These are phyloP conservation scores for Paradoxurus hermaphroditus DNA, from an alignment of 2,113 vertebrate genomes.

Conservation along the genomic window DNA sequence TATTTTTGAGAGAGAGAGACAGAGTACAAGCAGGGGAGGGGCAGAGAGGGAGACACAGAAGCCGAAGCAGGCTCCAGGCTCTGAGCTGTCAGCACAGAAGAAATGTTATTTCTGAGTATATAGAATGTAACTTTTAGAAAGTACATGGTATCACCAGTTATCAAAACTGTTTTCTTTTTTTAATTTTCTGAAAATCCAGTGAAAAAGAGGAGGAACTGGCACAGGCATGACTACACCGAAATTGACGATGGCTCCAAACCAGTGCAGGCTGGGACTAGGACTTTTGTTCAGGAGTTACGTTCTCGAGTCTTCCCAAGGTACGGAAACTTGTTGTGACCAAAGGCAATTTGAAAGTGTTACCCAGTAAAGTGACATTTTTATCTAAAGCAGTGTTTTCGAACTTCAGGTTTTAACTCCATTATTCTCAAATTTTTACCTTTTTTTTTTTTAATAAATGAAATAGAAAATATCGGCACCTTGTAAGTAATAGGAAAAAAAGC, in stretches of 20 bases:
- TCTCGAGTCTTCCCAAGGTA: slow-evolving; percentile 93
- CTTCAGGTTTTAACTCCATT: neutral
- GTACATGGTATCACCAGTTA: neutral
- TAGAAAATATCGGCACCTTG: neutral
- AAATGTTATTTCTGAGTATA: slow-evolving; percentile 4
- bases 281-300: slow-evolving; percentile 92
- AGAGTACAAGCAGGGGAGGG: no score
- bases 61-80: no score
- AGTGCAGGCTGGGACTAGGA: slow-evolving; percentile 94
- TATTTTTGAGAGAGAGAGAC: no score
- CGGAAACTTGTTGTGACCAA: neutral
- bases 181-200: slow-evolving; percentile 82
- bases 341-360: neutral
- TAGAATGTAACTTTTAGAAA: neutral
- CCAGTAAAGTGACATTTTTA: neutral
- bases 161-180: neutral
- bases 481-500: neutral
- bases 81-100: no score
- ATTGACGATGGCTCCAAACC: slow-evolving; percentile 91
- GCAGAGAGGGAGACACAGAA: no score
- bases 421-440: neutral
- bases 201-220: slow-evolving; percentile 97
- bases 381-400: neutral
- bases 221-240: slow-evolving; percentile 98
- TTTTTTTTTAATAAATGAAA: neutral